Conservation (phyloP, 2,888 invertebrate species). For the Notodonta dromedarius region DNA sequence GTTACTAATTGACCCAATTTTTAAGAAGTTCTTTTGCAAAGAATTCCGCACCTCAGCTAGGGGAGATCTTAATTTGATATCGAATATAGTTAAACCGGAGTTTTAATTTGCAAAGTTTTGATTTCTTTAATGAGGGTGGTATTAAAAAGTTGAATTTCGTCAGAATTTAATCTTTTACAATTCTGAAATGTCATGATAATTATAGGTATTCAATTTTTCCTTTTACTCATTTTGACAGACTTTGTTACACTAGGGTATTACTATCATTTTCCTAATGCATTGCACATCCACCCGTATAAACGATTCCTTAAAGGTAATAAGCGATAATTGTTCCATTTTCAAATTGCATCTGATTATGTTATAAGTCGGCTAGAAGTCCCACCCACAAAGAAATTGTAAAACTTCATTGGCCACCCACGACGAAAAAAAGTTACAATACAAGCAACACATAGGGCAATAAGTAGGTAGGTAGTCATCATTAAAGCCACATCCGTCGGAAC, state of each 20-base stretch:
- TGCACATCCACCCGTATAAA: no score
- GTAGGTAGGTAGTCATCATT: conserved; percentile 29
- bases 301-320: neutral
- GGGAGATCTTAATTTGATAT: conserved; percentile 53
- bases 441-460: conserved; percentile 19
- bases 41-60: conserved; percentile 38
- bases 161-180: neutral
- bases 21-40: conserved; percentile 49
- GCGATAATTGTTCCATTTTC: no score
- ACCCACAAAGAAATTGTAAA: no score
- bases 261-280: no score
- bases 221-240: neutral
- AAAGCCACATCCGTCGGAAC: conserved; percentile 27
- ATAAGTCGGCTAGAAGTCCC: no score
- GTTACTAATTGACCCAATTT: conserved; percentile 78
- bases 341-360: no score
- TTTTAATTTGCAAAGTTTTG: conserved; percentile 30
- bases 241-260: no score
- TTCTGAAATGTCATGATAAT: neutral
- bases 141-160: conserved; percentile 14
- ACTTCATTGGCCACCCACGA: neutral
- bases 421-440: neutral
- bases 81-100: conserved; percentile 41
- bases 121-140: conserved; percentile 30
- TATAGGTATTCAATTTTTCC: neutral